phyloP scores from a whole-genome alignment of 2,888 invertebrate species.

The Reticulitermes lucifugus region DNA sequence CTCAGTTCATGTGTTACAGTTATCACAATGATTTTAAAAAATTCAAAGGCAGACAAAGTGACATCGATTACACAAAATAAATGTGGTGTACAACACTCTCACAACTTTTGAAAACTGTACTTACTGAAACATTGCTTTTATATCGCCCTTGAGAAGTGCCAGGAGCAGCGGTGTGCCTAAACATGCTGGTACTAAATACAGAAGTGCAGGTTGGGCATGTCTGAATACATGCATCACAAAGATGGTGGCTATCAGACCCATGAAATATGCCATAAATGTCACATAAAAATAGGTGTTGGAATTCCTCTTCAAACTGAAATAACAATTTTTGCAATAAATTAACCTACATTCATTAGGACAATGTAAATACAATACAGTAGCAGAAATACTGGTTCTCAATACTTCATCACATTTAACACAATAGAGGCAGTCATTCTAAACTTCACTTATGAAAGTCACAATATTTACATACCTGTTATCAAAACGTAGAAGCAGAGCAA shows the following conservation, averaged over 20 bases:
- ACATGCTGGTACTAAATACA: conserved; percentile 98
- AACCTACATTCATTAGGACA: too few relatives aligned
- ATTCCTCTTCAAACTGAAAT: conserved; percentile 79
- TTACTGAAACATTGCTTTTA: conserved; percentile 90
- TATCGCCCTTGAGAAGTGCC: conserved; percentile 90
- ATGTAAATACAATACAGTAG: too few relatives aligned
- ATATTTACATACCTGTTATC: conserved; percentile 74
- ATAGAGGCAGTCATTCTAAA: not conserved
- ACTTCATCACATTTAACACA: not conserved
- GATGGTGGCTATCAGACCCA: conserved; percentile 94
- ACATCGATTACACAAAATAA: not conserved
- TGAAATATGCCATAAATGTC: conserved; percentile 92
- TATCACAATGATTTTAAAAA: not conserved
- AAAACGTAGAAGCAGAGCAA: conserved; percentile 94
- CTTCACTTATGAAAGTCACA: not conserved
- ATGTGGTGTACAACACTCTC: not conserved
- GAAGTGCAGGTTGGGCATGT: conserved; percentile 97
- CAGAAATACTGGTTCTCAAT: too few relatives aligned
- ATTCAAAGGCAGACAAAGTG: not conserved
- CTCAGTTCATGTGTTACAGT: too few relatives aligned
- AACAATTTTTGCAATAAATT: not conserved
- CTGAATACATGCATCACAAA: conserved; percentile 98
- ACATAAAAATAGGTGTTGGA: conserved; percentile 89
- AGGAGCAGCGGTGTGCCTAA: conserved; percentile 89
- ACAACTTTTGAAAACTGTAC: conserved; percentile 60